Percentiles rank a stretch among this genome's conserved stretches.
These are phyloP conservation scores for Ectropis crepuscularia DNA, from an alignment of 2,888 invertebrate genomes.

Conservation along the genomic window DNA sequence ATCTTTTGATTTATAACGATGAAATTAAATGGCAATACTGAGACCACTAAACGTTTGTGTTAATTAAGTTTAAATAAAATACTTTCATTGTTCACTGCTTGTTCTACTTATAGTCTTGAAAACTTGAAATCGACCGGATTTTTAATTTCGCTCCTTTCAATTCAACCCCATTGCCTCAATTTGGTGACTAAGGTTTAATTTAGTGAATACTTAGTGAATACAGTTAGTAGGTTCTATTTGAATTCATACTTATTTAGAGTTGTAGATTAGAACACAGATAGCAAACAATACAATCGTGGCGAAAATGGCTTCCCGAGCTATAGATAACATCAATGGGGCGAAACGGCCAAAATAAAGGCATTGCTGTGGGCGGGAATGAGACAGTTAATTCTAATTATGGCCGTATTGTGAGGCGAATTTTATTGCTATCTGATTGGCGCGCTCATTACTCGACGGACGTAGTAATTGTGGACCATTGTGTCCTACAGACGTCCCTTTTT, in stretches of 20 bases:
- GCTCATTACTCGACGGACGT: constrained; percentile 66
- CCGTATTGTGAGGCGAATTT: constrained; percentile 80
- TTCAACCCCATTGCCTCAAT: no score
- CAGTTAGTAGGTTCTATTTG: not conserved
- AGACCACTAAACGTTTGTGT: no score
- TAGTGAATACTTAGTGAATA: no score
- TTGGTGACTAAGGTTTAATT: no score
- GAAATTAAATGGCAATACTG: no score
- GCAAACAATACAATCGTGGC: constrained; percentile 31
- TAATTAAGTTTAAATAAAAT: no score
- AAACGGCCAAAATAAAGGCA: constrained; percentile 62
- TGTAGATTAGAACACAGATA: constrained; percentile 20
- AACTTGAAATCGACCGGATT: no score
- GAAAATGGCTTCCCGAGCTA: constrained; percentile 39
- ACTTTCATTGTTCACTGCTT: no score
- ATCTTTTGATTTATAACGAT: no score
- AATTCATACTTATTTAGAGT: constrained; percentile 9
- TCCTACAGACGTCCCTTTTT: constrained; percentile 66
- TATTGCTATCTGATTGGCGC: constrained; percentile 82
- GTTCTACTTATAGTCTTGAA: no score
- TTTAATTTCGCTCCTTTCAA: no score
- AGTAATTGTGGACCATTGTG: constrained; percentile 80
- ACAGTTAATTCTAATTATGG: constrained; percentile 83
- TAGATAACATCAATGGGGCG: constrained; percentile 62
- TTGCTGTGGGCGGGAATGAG: constrained; percentile 79